Percentiles rank a stretch among this genome's conserved stretches.
Conservation (phyloP, 1,140 invertebrate genomes). For the Argopecten irradians region DNA sequence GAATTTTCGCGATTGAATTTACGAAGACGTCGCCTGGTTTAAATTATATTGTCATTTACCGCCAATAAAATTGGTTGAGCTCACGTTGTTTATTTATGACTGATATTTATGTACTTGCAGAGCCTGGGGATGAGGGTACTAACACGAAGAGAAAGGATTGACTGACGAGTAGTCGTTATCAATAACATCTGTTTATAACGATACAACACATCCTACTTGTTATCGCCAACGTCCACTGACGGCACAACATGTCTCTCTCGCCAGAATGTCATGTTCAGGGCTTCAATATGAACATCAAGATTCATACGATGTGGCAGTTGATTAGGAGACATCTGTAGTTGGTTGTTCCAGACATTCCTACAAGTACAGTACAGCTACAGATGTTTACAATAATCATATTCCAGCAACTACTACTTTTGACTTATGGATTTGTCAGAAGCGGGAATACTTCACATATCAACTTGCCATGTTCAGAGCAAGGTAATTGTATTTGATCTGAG, state of each 20-base stretch:
- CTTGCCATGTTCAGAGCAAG: background rate
- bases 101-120: background rate
- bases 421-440: background rate
- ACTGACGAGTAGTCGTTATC: background rate
- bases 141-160: background rate
- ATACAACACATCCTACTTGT: background rate
- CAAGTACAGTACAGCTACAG: background rate
- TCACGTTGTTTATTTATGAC: background rate
- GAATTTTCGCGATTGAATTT: too few relatives aligned
- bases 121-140: background rate
- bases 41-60: too few relatives aligned
- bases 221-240: background rate
- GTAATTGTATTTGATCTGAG: background rate
- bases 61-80: too few relatives aligned
- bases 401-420: background rate
- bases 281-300: background rate
- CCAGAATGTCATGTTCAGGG: background rate
- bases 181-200: background rate
- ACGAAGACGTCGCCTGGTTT: too few relatives aligned
- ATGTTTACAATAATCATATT: background rate
- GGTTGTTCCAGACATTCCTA: background rate
- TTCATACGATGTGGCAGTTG: background rate
- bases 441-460: constrained; percentile 6
- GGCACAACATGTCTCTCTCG: background rate
- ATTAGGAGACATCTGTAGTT: constrained; percentile 1